Percentiles rank a stretch among this genome's conserved stretches.
Evolutionary conservation across 2,113 vertebrate species (phyloP).

Genomic region (Bos taurus): DNA sequence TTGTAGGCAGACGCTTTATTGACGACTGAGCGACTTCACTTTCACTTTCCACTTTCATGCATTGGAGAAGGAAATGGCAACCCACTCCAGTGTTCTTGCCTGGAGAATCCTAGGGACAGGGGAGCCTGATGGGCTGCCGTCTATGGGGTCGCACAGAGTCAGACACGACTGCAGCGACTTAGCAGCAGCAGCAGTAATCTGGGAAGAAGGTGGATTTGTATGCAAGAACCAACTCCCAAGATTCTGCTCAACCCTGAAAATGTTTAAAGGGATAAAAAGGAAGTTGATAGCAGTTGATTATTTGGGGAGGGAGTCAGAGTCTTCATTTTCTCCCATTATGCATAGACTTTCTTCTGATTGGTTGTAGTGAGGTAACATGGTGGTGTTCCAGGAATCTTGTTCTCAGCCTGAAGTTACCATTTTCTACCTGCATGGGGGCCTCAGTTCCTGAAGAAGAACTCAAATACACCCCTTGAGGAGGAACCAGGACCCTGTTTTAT

Average conservation of each 20-base stretch:
- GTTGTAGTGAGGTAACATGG: neutral
- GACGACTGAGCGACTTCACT: too few relatives aligned
- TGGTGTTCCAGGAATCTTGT: neutral
- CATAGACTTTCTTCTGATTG: neutral
- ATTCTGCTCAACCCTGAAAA: neutral
- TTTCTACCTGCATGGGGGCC: neutral
- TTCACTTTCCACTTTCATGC: too few relatives aligned
- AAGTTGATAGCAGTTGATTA: neutral
- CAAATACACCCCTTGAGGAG: neutral
- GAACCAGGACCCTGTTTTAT: neutral
- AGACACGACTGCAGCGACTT: too few relatives aligned
- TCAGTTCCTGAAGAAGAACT: neutral
- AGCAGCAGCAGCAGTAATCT: neutral
- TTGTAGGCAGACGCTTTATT: too few relatives aligned
- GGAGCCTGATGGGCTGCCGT: too few relatives aligned
- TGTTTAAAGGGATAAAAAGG: neutral
- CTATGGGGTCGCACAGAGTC: too few relatives aligned
- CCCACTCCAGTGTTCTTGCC: too few relatives aligned
- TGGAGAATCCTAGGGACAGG: too few relatives aligned
- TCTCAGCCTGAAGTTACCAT: neutral
- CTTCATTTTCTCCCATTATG: neutral
- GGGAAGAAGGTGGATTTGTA: neutral
- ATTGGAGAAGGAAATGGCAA: too few relatives aligned
- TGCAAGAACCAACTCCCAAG: neutral
- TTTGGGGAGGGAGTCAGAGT: neutral